These are phyloP conservation scores for Halichoeres trimaculatus DNA, from an alignment of 2,113 vertebrate genomes.

Conservation along the genomic window DNA sequence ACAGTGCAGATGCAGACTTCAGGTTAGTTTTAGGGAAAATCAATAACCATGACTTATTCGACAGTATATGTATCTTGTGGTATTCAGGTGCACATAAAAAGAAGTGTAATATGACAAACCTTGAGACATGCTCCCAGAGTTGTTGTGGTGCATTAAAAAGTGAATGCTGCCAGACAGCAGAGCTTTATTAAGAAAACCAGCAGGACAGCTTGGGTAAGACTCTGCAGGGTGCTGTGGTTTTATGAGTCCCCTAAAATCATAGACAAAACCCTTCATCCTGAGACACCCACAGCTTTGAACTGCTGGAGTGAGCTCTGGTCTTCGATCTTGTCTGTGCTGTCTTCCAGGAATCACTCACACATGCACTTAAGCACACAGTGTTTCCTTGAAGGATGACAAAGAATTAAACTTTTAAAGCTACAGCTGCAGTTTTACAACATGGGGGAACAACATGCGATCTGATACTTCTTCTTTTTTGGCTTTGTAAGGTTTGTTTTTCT, in stretches of 20 bases:
- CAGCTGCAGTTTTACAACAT: constrained; percentile 47
- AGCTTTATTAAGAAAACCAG: constrained; percentile 41
- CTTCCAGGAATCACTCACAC: constrained; percentile 44
- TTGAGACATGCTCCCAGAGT: constrained; percentile 25
- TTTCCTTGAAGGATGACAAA: constrained; percentile 18
- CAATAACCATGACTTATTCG: neutral
- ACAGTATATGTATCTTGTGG: neutral
- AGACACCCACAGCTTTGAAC: constrained; percentile 59
- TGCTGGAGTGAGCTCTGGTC: constrained; percentile 41
- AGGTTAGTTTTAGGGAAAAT: constrained; percentile 20
- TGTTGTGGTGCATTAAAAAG: constrained; percentile 31
- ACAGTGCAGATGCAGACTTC: constrained; percentile 3
- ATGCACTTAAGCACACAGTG: neutral
- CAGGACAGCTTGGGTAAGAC: constrained; percentile 34
- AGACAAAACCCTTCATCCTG: constrained; percentile 54
- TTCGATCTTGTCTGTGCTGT: constrained; percentile 41
- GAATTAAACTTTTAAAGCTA: constrained; percentile 25
- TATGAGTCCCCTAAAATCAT: constrained; percentile 40
- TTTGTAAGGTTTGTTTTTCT: neutral
- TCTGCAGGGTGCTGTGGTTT: constrained; percentile 51
- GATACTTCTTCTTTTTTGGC: neutral
- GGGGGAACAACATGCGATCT: neutral
- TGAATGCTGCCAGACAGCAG: constrained; percentile 21
- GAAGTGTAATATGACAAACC: constrained; percentile 7
- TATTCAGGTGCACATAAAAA: constrained; percentile 12